These are phyloP conservation scores for Crotophaga sulcirostris DNA, from an alignment of 2,113 vertebrate genomes.

Conservation along the genomic window DNA sequence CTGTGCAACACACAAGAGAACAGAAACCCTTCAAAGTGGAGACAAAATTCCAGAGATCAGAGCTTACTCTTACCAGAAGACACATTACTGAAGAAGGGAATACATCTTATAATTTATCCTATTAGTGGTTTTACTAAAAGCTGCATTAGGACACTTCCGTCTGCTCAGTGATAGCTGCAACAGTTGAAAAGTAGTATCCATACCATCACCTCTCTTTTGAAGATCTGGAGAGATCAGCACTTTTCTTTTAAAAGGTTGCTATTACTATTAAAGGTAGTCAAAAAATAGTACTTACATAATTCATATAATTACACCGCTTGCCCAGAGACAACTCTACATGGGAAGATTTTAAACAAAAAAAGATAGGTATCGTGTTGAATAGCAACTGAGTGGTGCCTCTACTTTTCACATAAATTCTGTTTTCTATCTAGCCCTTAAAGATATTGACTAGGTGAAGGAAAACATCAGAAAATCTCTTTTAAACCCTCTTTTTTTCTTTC, in stretches of 20 bases:
- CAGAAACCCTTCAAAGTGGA: not conserved
- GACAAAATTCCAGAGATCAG: not conserved
- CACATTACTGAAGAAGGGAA: not conserved
- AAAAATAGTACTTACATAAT: not conserved
- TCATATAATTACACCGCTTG: not conserved
- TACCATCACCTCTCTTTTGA: not conserved
- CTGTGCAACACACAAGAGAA: not conserved
- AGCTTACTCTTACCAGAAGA: not conserved
- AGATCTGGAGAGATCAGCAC: not conserved
- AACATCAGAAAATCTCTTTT: not conserved
- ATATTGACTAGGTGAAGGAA: not conserved
- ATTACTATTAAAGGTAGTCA: not conserved
- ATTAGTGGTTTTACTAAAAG: not conserved
- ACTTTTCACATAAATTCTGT: not conserved
- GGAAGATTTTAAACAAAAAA: not conserved
- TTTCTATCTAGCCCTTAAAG: not conserved
- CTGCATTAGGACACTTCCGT: not conserved
- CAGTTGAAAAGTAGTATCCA: not conserved
- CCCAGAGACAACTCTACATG: not conserved
- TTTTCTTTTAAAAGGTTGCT: not conserved
- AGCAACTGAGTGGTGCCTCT: not conserved
- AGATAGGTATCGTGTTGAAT: not conserved
- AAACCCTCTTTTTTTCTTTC: rapidly evolving
- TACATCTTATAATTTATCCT: not conserved
- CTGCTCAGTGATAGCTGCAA: not conserved